phyloP scores from a whole-genome alignment of 2,888 invertebrate species.

The Amphipyra tragopoginis region DNA sequence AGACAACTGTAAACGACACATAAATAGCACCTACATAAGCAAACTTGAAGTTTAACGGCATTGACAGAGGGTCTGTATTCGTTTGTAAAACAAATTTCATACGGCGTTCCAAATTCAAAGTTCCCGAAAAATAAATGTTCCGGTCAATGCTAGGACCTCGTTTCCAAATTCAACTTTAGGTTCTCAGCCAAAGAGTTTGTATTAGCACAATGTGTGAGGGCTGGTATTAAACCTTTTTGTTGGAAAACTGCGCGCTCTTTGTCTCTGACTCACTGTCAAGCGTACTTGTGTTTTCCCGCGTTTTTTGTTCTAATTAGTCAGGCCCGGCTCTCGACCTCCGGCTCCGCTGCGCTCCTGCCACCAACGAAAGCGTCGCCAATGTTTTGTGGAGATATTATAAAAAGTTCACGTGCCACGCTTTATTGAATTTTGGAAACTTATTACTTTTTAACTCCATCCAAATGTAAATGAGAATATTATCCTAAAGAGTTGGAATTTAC shows the following conservation, averaged over 20 bases:
- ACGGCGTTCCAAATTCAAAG: slow-evolving; percentile 63
- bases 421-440: slow-evolving; percentile 42
- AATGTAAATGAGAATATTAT: slow-evolving; percentile 20
- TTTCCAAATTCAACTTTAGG: slow-evolving; percentile 69
- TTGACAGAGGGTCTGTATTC: slow-evolving; percentile 55
- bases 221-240: slow-evolving; percentile 78
- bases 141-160: slow-evolving; percentile 68
- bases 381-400: slow-evolving; percentile 59
- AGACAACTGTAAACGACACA: slow-evolving; percentile 61
- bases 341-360: slow-evolving; percentile 68
- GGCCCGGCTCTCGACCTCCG: slow-evolving; percentile 81
- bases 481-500: background rate
- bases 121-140: slow-evolving; percentile 78
- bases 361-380: slow-evolving; percentile 65
- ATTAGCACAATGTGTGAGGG: slow-evolving; percentile 49
- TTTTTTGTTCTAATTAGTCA: slow-evolving; percentile 90
- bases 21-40: slow-evolving; percentile 25
- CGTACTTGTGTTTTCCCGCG: slow-evolving; percentile 89
- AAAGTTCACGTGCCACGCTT: slow-evolving; percentile 42
- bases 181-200: slow-evolving; percentile 56
- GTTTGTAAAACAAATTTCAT: slow-evolving; percentile 37
- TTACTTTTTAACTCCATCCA: slow-evolving; percentile 14
- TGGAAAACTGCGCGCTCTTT: slow-evolving; percentile 79
- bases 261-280: slow-evolving; percentile 89
- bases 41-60: slow-evolving; percentile 44